phyloP scores from a whole-genome alignment of 2,113 vertebrate genomes.

The Alces alces region DNA sequence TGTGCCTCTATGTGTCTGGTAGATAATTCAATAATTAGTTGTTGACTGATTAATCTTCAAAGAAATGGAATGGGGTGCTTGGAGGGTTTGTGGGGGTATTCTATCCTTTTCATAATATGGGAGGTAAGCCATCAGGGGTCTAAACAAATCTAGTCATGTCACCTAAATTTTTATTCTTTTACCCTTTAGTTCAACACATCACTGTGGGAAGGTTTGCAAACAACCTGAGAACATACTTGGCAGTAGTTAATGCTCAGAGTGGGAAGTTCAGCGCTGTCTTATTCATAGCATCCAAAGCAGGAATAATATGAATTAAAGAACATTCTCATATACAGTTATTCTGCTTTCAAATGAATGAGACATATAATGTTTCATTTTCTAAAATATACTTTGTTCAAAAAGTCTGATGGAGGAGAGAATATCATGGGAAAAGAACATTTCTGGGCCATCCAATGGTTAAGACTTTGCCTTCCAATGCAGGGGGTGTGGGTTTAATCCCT shows the following conservation, averaged over 20 bases:
- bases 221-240: neutral
- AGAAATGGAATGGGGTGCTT: neutral
- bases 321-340: neutral
- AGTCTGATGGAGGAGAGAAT: neutral
- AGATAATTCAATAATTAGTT: constrained; percentile 33
- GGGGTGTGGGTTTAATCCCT: neutral
- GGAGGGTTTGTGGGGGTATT: neutral
- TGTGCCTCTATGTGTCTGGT: neutral
- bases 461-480: neutral
- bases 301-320: neutral
- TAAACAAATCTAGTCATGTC: neutral
- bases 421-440: neutral
- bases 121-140: neutral
- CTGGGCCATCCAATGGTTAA: neutral
- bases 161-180: neutral
- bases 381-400: neutral
- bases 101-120: neutral
- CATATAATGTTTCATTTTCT: neutral
- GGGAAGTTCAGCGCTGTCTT: neutral
- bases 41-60: constrained; percentile 8
- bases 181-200: neutral
- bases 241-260: neutral
- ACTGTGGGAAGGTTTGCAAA: neutral
- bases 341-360: neutral
- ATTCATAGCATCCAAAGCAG: neutral